Base-by-base conservation (phyloP, 2,113 vertebrate genomes). In the Phaetusa simplex region DNA sequence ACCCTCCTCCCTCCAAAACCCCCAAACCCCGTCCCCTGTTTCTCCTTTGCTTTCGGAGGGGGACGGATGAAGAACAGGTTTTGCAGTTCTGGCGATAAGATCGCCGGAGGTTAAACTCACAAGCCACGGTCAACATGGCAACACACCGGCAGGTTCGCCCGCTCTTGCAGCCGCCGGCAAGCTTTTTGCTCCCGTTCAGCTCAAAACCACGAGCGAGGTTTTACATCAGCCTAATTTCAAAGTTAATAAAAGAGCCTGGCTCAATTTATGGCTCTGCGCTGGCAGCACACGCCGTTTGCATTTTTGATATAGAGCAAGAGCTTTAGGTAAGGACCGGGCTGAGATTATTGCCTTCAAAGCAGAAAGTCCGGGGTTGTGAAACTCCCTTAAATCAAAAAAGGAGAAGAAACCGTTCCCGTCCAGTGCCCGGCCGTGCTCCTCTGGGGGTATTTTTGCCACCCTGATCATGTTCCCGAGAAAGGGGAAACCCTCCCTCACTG, bases 341-440 rank as follows among this genome's bases (percentile, higher is more conserved):
- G 71, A 43, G 92, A 32, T 50, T 12, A 12, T 43, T 12, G 11
- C 1, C 9, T n/a, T 55, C 42, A 2, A 5, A 29, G 71, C 72
- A 43, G 36, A 6, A 55, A 14, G 40, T 36, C 74, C 1, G 2
- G 0, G 58, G 43, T 5, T 16, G 45, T 9, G 64, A 36, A 59
- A n/a, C 7, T 5, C 50, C 27, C 26, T 24, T 40, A 36, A 69
- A 73, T 5, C 13, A n/a, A n/a, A n/a, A 69, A 34, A 8, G 4
- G 61, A 23, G 71, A 52, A 78, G 77, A 29, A 82, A 12, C 30
- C 45, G 3, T 26, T 79, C 61, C 61, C 40, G 7, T 42, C 2
- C 7, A 49, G 42, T 1, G 14, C 67, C 3, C 3, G 1, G 61
- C 58, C 7, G 0, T 3, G 81, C 36, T n/a, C 58, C 70, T 77